phyloP scores from a whole-genome alignment of 2,888 invertebrate genomes.

The Parochlus steinenii region DNA sequence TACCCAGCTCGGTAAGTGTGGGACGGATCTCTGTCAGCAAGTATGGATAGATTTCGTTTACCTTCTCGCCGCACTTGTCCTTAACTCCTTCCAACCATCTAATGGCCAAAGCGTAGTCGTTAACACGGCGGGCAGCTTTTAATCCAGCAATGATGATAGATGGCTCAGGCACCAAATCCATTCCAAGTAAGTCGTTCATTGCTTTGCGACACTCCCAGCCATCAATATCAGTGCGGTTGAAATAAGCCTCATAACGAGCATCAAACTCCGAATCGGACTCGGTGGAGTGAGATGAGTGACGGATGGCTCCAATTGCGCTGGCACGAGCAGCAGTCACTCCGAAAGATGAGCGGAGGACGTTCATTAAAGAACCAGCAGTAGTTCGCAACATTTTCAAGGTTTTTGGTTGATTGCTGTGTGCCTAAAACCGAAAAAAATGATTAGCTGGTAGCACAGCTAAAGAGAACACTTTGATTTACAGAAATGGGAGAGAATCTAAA shows the following conservation, averaged over 20 bases:
- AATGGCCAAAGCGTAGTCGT: conserved; percentile 78
- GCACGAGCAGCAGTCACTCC: conserved; percentile 21
- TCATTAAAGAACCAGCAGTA: conserved; percentile 30
- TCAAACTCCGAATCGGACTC: conserved; percentile 81
- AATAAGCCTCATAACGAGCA: conserved; percentile 62
- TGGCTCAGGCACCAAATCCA: conserved; percentile 79
- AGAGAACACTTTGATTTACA: neutral
- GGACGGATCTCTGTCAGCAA: conserved; percentile 75
- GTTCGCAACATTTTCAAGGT: conserved; percentile 33
- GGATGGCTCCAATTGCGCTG: conserved; percentile 22
- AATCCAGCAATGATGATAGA: conserved; percentile 64
- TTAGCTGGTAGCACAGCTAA: neutral
- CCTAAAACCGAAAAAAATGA: neutral
- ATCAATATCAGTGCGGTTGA: conserved; percentile 71
- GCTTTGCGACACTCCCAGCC: conserved; percentile 79
- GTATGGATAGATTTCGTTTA: conserved; percentile 62
- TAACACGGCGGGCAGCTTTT: conserved; percentile 72
- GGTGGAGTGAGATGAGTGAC: conserved; percentile 31
- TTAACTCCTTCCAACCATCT: conserved; percentile 59
- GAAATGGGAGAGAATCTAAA: neutral
- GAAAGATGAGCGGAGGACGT: conserved; percentile 24
- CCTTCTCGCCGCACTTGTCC: conserved; percentile 56
- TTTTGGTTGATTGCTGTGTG: neutral
- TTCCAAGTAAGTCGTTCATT: conserved; percentile 63
- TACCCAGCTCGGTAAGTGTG: conserved; percentile 74